Conservation (phyloP, 2,113 vertebrate species). For the Calypte anna region DNA sequence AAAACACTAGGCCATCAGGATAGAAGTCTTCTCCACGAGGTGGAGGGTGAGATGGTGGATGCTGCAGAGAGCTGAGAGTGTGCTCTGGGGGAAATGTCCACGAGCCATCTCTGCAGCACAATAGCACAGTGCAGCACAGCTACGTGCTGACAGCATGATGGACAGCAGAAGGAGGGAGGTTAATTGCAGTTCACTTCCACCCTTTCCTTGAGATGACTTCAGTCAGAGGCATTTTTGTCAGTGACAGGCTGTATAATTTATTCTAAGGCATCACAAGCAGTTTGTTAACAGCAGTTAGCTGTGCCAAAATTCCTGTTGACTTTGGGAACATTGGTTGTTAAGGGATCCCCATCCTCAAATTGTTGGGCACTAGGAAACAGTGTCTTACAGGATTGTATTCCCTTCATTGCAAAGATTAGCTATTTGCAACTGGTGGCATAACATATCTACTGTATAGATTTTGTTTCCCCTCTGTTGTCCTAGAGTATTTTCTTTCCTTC, state of each 20-base stretch:
- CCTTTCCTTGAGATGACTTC: constrained; percentile 14
- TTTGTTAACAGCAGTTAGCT: constrained; percentile 21
- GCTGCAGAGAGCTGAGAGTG: not conserved
- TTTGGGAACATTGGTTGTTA: constrained; percentile 24
- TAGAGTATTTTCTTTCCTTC: not conserved
- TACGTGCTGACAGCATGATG: not conserved
- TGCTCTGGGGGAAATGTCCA: accelerated
- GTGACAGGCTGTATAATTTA: not conserved
- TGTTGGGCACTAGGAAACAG: constrained; percentile 37
- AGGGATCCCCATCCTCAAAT: not conserved
- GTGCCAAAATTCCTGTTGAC: constrained; percentile 42
- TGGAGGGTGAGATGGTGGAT: not conserved
- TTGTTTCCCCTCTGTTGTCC: not conserved
- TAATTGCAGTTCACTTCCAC: constrained; percentile 39
- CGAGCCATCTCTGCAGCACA: not conserved
- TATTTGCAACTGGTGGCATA: not conserved
- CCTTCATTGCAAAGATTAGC: not conserved
- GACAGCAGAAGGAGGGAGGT: constrained; percentile 25
- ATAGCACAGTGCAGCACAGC: not conserved
- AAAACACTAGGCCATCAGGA: constrained; percentile 5
- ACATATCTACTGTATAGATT: not conserved
- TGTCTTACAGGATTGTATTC: not conserved
- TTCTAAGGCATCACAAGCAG: not conserved
- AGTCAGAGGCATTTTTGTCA: not conserved
- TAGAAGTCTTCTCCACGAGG: not conserved